Base-by-base conservation (phyloP, 2,888 invertebrate genomes). In the Amphipoea oculea region DNA sequence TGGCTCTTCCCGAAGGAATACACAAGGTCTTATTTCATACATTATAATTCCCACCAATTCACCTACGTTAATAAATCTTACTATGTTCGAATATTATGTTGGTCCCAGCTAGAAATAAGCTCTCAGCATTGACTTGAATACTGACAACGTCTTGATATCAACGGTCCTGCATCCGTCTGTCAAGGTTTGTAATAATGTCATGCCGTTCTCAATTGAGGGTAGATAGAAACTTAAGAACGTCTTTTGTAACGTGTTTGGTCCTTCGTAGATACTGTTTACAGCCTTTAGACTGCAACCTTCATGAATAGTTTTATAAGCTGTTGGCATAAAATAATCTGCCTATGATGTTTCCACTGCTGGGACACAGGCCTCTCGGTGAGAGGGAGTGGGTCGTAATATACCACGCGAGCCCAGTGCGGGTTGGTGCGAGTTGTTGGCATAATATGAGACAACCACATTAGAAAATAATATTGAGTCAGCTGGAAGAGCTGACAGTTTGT, bases 101-200 rank as follows among this genome's bases (percentile, higher is more conserved):
- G 14, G 23, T 23, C 9, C 20, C 11, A n/a, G 36, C 40, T 57
- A 57, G 54, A 29, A 65, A 57, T 80, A 72, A 29, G 81, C 40
- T 79, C 65, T 54, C 23, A 20, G 65, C 42, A 9, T 54, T 54
- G 54, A 76, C 42, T 73, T 72, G 40, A 65, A 67, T 42, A 36
- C 14, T 62, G 72, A 57, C 63, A 80, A 63, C 36, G 57, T 73
- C 29, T 81, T 74, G 7, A 29, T 60, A 36, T 60, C n/a, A 60
- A 57, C 45, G 29, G n/a, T 72, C 40, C 29, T 81, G 72, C 14
- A 17, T 57, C 17, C 57, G 65, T 66, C 40, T 51, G 40, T 29
- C 51, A 42, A 60, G 48, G 48, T 79, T 79, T 73, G 73, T 73
- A 23, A 80, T 57, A 29, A 57, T 80, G 54, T 54, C 65, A 60